Conservation (phyloP, 2,888 invertebrate genomes). For the Limnephilus rhombicus region DNA sequence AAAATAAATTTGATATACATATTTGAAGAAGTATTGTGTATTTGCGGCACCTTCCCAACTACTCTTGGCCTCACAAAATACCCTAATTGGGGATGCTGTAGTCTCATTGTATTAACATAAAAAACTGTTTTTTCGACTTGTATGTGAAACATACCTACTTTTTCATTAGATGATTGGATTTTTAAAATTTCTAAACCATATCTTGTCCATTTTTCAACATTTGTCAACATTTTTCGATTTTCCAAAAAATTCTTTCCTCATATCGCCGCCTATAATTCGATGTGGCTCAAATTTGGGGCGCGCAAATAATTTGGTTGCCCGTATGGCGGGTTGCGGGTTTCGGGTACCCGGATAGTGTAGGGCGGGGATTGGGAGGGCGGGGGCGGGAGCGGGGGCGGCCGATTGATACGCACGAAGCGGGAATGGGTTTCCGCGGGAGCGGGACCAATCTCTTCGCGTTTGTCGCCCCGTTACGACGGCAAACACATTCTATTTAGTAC, state of each 20-base stretch:
- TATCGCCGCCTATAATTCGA: background rate
- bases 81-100: too few species aligned
- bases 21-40: too few species aligned
- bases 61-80: too few species aligned
- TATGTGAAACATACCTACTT: too few species aligned
- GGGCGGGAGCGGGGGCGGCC: background rate
- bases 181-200: background rate
- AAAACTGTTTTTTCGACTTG: too few species aligned
- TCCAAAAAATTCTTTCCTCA: background rate
- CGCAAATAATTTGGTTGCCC: background rate
- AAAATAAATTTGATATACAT: too few species aligned
- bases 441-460: background rate
- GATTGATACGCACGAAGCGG: slow-evolving; percentile 25
- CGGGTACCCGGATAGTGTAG: background rate
- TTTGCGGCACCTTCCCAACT: too few species aligned
- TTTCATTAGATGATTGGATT: too few species aligned
- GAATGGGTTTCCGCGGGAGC: background rate
- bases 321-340: background rate
- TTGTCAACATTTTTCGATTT: background rate
- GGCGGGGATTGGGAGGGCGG: background rate
- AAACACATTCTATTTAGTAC: background rate
- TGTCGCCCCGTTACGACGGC: background rate
- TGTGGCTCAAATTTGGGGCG: background rate
- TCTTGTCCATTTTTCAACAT: background rate
- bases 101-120: too few species aligned